Evolutionary conservation across 2,113 vertebrate species (phyloP), one percentile per base, ranked within the genome.

Genomic region (Jacana jacana): DNA sequence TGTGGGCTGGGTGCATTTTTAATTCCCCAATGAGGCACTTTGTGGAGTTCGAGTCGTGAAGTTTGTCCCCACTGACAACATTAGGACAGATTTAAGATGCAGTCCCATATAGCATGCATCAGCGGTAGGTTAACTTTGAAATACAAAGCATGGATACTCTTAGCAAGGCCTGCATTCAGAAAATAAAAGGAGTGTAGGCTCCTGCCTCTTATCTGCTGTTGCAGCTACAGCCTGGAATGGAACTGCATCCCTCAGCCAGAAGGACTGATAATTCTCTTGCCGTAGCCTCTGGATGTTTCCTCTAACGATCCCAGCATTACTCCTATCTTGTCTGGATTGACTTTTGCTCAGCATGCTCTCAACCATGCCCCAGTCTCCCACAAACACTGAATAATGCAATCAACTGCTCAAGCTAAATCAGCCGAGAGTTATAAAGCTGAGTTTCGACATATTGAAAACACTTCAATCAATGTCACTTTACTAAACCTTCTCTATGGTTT

Each of bases 401-500:
- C 94, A 95, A 81, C 91, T 86, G 89, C 88, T 93, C 87, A 49
- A 82, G 85, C 64, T 91, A 94, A 93, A 96, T 97, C 94, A 96
- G 91, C 85, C 16, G 40, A 96, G 93, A 94, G 79, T 88, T 93
- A 86, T 71, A 89, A 94, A 91, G 79, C 54, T 42, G 89, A 90
- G 88, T 64, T 95, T 95, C 30, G 46, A 95, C 94, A 90, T 93
- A 93, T 42, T 90, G 89, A 96, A 96, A 96, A 96, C 93, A 88
- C 82, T 95, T 94, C 93, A 95, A 93, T 95, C 95, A 96, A 96
- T 95, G 95, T 94, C 94, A 95, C 93, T 95, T 89, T 42, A 73
- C 89, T 75, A 91, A 91, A 88, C 85, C 55, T 94, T 88, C 85
- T 91, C 85, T 48, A 25, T 81, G 60, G 54, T 64, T 91, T 89